phyloP scores from a whole-genome alignment of 1,140 invertebrate species.

The Dreissena rostriformis region DNA sequence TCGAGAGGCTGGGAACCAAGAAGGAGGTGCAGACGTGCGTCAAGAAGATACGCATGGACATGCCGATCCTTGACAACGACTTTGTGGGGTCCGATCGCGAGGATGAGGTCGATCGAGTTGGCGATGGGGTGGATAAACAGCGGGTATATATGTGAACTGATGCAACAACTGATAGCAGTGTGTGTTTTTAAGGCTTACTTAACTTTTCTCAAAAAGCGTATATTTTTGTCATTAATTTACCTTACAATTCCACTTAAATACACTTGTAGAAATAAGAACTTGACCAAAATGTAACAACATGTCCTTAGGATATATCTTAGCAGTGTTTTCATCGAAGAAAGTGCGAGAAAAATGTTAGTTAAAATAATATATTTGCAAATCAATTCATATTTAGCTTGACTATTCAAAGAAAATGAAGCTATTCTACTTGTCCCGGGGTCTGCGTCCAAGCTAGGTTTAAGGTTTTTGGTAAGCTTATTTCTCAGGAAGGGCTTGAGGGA shows the following conservation, averaged over 20 bases:
- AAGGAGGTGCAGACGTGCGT: conserved; percentile 81
- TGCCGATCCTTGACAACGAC: conserved; percentile 81
- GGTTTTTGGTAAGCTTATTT: no score
- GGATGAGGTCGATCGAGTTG: conserved; percentile 61
- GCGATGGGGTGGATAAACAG: not conserved
- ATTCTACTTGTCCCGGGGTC: no score
- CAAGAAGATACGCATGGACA: conserved; percentile 85
- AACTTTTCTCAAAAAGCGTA: not conserved
- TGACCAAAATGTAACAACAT: not conserved
- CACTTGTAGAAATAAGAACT: not conserved
- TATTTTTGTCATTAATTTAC: not conserved
- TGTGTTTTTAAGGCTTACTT: not conserved
- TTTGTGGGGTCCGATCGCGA: conserved; percentile 64
- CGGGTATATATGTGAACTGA: not conserved
- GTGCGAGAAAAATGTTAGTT: no score
- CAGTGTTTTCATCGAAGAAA: no score
- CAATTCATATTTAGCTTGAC: no score
- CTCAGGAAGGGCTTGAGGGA: no score
- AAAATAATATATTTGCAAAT: no score
- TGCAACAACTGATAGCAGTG: not conserved
- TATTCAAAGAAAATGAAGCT: no score
- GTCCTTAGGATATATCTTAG: no score
- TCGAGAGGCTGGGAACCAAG: conserved; percentile 88
- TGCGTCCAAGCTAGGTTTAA: no score
- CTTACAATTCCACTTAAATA: not conserved